A percentile compares a stretch with the other conserved stretches of the same genome.
Evolutionary conservation across 2,113 vertebrate species (phyloP).

Genomic region (Columba livia): DNA sequence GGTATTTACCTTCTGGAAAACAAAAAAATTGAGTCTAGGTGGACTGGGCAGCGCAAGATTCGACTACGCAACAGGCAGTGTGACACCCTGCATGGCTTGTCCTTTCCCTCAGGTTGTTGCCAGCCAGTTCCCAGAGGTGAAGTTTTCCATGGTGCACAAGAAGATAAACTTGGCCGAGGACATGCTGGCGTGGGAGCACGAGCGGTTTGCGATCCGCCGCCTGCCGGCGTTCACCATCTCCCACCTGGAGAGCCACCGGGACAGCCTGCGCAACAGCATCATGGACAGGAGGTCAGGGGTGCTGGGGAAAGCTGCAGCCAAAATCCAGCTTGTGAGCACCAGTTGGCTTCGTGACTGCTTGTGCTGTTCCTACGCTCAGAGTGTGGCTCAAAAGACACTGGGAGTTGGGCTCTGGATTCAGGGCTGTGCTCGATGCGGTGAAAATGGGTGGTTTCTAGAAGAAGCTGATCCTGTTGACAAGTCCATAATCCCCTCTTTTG

Average conservation of each 20-base stretch:
- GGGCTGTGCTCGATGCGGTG: neutral
- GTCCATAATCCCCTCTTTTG: neutral
- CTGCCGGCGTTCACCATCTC: slow-evolving; percentile 95
- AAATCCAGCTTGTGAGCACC: neutral
- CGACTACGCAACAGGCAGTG: neutral
- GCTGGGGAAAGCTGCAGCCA: neutral
- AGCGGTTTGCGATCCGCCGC: slow-evolving; percentile 95
- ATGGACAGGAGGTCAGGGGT: slow-evolving; percentile 92
- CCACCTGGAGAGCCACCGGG: slow-evolving; percentile 91
- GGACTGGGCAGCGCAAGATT: neutral
- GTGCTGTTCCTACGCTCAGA: neutral
- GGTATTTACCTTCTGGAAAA: neutral
- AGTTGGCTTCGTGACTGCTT: neutral
- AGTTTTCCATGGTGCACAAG: slow-evolving; percentile 98
- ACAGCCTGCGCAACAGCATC: slow-evolving; percentile 91
- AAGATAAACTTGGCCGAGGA: slow-evolving; percentile 98
- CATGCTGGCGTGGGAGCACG: slow-evolving; percentile 96
- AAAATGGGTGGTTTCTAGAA: neutral
- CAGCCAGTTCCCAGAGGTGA: slow-evolving; percentile 89
- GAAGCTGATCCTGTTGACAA: neutral
- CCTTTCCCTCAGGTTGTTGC: slow-evolving; percentile 77
- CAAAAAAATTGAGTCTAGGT: neutral
- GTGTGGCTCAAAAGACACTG: neutral
- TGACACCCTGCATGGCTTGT: neutral
- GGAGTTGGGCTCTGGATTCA: neutral